Base-by-base conservation (phyloP, 2,888 invertebrate genomes). In the Drosophila paramelanica region DNA sequence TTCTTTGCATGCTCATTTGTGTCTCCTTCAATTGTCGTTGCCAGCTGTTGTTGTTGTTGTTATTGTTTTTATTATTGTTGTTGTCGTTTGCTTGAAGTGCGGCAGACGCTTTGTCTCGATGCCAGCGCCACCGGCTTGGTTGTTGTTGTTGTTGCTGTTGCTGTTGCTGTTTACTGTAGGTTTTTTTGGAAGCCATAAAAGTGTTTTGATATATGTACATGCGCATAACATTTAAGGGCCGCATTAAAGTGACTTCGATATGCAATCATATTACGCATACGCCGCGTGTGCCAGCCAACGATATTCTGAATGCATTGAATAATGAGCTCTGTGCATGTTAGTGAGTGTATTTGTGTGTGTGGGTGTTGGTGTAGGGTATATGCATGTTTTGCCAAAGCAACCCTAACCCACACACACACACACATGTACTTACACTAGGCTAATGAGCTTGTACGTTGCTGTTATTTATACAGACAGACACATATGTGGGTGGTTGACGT, bases 1-100 rank as follows among this genome's bases (percentile, higher is more conserved):
- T 83, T 80, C 81, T 67, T 78, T 89, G 83, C 83, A 81, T 83
- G 83, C 89, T 83, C 83, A 83, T 83, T 83, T 83, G 70, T 89
- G 83, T 87, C 88, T 75, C 45, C 89, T 84, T 83, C 85, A 84
- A 89, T 83, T 87, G 89, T 88, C 62, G 83, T 86, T 65, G 59
- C 50, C 65, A 50, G 70, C 45, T 59, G 56, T 13, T 50, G 60
- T 49, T 50, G 57, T 51, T 53, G 45, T 23, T 31, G 8, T 8
- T 31, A 2, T 5, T 76, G 60, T 17, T 17, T 1, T 17, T 17
- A 17, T 33, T 65, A 51, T 50, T 67, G 68, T 10, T 60, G 52
- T n/a, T 49, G 55, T 49, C 36, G 51, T 74, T 66, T 58, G 72
- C 59, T 57, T 71, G 67, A 55, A 75, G 79, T 59, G 62, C 42